Evolutionary conservation across 2,797 vertebrate species (phyloP), one percentile per base, ranked within the genome.

Genomic region (Crax fasciolata): DNA sequence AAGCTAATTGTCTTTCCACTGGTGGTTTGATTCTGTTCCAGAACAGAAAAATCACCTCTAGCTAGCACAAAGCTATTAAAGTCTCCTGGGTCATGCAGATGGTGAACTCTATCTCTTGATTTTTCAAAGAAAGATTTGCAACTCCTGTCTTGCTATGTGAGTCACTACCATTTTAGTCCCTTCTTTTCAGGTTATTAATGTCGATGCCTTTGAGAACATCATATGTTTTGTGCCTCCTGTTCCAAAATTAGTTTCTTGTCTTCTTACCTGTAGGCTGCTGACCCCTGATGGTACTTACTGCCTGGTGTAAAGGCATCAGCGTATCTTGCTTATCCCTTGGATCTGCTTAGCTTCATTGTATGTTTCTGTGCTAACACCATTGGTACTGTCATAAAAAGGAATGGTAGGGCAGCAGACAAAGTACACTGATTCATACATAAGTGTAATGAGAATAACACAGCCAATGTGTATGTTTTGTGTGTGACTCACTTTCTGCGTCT

Each of bases 31-130:
- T 84, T 87, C 81, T 89, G 44, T 68, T 93, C 54, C 57, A 93
- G 79, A 58, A 84, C 73, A 96, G 79, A 94, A 95, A 84, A 94
- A 89, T 68, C 89, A 77, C 68, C 67, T 95, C 72, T 65, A 91
- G 63, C 70, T 59, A 90, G 80, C 23, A 52, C 46, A 70, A 85
- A 89, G 48, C 62, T 94, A 83, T 93, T 87, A 74, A 82, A 63
- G 55, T 96, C 85, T 78, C 84, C 81, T 87, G 54, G 58, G 55
- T 88, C 81, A 80, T 58, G 38, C 49, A 65, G 71, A 65, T 54
- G 52, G 38, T 78, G 78, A 90, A 84, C 87, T 93, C 61, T 61
- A 4, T 23, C 25, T 59, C 52, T 72, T 84, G 72, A 28, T 49
- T 93, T 35, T 87, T 67, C 35, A 75, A 78, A 87, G 81, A 79